phyloP scores from a whole-genome alignment of 2,888 invertebrate genomes.

The Eupithecia inturbata region DNA sequence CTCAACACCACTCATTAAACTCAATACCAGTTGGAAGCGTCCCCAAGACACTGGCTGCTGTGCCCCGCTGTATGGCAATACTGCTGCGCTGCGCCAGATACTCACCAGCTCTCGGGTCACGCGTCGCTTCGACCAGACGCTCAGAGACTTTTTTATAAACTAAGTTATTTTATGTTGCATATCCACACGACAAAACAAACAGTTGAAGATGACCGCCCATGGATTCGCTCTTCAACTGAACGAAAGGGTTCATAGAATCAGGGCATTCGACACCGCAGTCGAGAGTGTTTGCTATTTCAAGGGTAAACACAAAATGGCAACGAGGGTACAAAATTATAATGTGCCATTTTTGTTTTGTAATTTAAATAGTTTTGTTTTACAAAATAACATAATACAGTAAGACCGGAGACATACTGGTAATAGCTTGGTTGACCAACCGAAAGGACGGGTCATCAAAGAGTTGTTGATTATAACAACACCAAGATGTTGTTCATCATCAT shows the following conservation, averaged over 20 bases:
- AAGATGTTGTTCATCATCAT: constrained; percentile 26
- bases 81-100: no score
- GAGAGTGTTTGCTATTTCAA: constrained; percentile 37
- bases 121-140: no score
- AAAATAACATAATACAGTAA: background rate
- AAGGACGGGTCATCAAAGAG: background rate
- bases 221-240: constrained; percentile 58
- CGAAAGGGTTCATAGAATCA: constrained; percentile 57
- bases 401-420: background rate
- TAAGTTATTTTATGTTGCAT: background rate
- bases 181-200: constrained; percentile 62
- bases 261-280: constrained; percentile 50
- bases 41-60: no score
- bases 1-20: no score
- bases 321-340: background rate
- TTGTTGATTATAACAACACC: constrained; percentile 25
- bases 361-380: background rate
- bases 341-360: background rate
- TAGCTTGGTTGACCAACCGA: background rate
- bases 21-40: no score
- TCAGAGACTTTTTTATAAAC: no score
- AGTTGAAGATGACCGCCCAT: constrained; percentile 51
- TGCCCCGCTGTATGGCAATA: no score
- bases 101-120: no score
- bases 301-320: constrained; percentile 51